These are phyloP conservation scores for Lagenorhynchus albirostris DNA, from an alignment of 2,113 vertebrate species.

Conservation along the genomic window DNA sequence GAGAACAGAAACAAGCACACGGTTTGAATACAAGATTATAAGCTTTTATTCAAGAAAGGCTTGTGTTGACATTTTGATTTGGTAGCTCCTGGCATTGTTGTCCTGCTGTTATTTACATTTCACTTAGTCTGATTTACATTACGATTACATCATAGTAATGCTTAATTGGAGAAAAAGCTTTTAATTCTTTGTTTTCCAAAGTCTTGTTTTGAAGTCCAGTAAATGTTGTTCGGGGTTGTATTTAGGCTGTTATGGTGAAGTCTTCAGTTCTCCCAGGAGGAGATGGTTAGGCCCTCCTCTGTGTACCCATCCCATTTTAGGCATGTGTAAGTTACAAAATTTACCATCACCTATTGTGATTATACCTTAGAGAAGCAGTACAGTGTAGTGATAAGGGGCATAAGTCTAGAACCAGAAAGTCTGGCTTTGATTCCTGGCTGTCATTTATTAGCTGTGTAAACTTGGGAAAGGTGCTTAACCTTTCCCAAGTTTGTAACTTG, in stretches of 20 bases:
- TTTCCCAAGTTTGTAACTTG: not conserved
- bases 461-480: not conserved
- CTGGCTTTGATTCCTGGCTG: not conserved
- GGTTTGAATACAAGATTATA: not conserved
- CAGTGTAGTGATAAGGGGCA: not conserved
- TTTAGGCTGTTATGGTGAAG: not conserved
- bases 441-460: not conserved
- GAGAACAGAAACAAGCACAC: fast-evolving
- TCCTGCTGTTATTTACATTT: not conserved
- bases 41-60: not conserved
- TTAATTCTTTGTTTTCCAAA: not conserved
- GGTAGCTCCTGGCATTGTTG: not conserved
- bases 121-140: not conserved
- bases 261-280: not conserved
- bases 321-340: not conserved
- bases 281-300: not conserved
- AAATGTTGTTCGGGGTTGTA: not conserved
- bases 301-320: not conserved
- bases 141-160: not conserved
- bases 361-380: not conserved
- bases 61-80: not conserved
- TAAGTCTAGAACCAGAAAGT: not conserved
- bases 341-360: not conserved
- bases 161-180: not conserved
- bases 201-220: not conserved